Conservation (phyloP, 2,797 vertebrate species). For the Yasuhikotakia modesta region DNA sequence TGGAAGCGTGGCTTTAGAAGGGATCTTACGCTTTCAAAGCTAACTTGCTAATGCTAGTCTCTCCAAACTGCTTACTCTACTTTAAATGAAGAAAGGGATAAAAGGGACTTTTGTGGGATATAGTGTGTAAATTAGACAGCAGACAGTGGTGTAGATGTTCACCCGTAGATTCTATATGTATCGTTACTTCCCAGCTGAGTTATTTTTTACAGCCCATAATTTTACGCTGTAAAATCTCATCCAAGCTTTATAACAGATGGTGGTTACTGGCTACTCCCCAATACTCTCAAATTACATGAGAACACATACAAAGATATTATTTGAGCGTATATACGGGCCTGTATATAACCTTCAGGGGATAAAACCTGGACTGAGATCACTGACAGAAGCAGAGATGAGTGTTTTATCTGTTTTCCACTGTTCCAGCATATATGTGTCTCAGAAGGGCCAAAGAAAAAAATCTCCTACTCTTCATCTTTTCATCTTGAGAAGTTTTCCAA, state of each 20-base stretch:
- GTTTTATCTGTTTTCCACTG: background rate
- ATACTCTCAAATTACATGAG: constrained; percentile 1
- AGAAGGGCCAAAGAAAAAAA: no score
- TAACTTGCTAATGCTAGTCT: no score
- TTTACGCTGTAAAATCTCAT: constrained; percentile 17
- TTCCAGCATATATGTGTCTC: background rate
- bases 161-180: constrained; percentile 13
- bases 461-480: no score
- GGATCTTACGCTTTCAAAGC: no score
- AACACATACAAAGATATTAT: background rate
- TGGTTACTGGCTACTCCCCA: constrained; percentile 27
- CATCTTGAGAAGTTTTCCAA: no score
- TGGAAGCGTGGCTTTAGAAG: no score
- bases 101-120: background rate
- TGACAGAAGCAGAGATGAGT: background rate
- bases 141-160: constrained; percentile 8
- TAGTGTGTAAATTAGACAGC: background rate
- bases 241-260: constrained; percentile 44
- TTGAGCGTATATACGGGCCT: background rate
- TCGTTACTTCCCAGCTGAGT: constrained; percentile 25
- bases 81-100: background rate
- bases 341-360: constrained; percentile 17
- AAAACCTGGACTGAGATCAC: background rate
- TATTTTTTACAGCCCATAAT: constrained; percentile 30
- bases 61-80: no score